Evolutionary conservation across 1,140 invertebrate species (phyloP).

Genomic region (Leptonema lineaticorne): DNA sequence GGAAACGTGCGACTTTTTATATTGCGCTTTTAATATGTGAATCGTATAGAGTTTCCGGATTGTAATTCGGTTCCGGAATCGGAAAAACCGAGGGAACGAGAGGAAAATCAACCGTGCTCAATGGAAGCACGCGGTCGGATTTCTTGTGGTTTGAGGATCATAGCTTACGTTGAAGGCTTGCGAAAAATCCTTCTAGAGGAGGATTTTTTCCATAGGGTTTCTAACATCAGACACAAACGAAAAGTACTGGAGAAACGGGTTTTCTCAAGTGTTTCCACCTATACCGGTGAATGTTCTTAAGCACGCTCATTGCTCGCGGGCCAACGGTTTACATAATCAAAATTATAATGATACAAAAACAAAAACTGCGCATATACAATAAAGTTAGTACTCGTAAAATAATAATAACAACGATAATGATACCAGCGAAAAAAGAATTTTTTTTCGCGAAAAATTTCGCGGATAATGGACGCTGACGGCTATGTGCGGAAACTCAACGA

Average conservation of each 20-base stretch:
- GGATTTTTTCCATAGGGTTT: neutral
- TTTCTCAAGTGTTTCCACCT: neutral
- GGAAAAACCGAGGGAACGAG: neutral
- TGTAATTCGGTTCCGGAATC: neutral
- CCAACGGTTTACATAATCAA: slow-evolving; percentile 11
- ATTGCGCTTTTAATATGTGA: neutral
- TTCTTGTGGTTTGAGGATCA: neutral
- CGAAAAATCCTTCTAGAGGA: neutral
- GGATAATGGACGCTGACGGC: neutral
- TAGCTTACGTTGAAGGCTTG: neutral
- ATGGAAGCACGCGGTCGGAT: slow-evolving; percentile 15
- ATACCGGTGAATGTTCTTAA: neutral
- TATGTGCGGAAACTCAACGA: too few relatives aligned
- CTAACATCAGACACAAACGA: slow-evolving; percentile 15
- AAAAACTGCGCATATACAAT: neutral
- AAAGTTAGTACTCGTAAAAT: too few relatives aligned
- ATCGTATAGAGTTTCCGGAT: slow-evolving; percentile 5
- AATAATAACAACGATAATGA: neutral
- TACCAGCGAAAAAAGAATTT: neutral
- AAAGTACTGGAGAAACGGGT: neutral
- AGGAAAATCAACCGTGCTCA: slow-evolving; percentile 23
- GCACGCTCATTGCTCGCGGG: slow-evolving; percentile 6
- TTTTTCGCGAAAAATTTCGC: neutral
- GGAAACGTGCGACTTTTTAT: neutral
- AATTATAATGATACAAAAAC: slow-evolving; percentile 18